A percentile compares a stretch with the other conserved stretches of the same genome.
phyloP scores from a whole-genome alignment of 1,140 invertebrate genomes.

The Heliconius congener region DNA sequence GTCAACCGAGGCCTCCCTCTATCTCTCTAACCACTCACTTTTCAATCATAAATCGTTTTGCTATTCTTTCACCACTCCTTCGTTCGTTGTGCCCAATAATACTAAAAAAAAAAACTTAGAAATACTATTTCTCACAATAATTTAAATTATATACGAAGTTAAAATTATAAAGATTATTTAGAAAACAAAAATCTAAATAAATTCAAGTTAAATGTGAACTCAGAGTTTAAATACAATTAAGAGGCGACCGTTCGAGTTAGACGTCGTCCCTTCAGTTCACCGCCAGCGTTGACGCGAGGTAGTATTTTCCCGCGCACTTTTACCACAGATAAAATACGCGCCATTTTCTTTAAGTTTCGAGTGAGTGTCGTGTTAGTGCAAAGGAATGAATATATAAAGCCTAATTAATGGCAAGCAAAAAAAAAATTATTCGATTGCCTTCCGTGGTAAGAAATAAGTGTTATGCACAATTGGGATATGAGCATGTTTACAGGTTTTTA shows the following conservation, averaged over 20 bases:
- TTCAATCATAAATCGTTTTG: no score
- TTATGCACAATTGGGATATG: constrained; percentile 50
- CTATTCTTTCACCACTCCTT: no score
- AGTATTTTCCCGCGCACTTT: constrained; percentile 34
- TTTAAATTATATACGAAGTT: no score
- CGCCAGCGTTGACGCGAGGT: constrained; percentile 37
- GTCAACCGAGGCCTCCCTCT: no score
- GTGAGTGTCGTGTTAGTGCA: constrained; percentile 26
- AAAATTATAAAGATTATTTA: no score
- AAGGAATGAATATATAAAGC: constrained; percentile 24
- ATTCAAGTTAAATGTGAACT: constrained; percentile 7
- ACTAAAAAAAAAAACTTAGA: no score
- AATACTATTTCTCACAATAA: no score
- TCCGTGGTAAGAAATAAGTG: constrained; percentile 70
- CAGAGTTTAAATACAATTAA: constrained; percentile 18
- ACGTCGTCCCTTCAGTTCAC: constrained; percentile 39
- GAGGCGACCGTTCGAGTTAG: constrained; percentile 27
- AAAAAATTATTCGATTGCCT: constrained; percentile 72
- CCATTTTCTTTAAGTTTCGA: background rate
- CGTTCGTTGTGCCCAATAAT: no score
- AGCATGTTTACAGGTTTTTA: constrained; percentile 74
- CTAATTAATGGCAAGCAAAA: constrained; percentile 68
- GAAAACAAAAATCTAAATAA: background rate
- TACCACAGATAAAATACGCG: constrained; percentile 18
- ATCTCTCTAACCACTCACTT: no score